phyloP scores from a whole-genome alignment of 1,140 invertebrate genomes.

The Aphelenchoides fujianensis region DNA sequence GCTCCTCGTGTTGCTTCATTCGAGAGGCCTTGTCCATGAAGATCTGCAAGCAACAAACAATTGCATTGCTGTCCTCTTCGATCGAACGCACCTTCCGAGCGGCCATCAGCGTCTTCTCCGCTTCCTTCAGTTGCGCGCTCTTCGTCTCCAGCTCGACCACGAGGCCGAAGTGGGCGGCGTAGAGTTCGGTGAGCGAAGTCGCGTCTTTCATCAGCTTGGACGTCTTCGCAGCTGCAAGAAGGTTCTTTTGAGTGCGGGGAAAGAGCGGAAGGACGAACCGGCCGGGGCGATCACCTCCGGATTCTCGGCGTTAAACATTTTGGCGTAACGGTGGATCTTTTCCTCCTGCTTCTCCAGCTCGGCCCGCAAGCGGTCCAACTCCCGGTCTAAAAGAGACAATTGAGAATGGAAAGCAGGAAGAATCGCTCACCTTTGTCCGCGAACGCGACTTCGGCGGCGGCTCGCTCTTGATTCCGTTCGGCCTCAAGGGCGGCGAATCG shows the following conservation, averaged over 20 bases:
- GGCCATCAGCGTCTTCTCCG: neutral
- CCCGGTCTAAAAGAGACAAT: slow-evolving; percentile 6
- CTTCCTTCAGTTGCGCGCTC: neutral
- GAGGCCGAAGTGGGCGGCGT: slow-evolving; percentile 8
- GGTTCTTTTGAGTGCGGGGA: too few species aligned
- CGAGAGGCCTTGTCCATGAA: neutral
- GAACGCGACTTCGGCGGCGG: neutral
- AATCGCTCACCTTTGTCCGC: neutral
- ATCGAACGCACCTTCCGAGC: neutral
- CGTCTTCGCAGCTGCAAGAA: neutral
- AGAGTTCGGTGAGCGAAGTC: slow-evolving; percentile 19
- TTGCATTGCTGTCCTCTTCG: neutral
- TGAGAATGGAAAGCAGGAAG: neutral
- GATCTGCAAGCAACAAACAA: neutral
- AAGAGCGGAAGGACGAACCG: too few species aligned
- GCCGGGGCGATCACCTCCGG: slow-evolving; percentile 2
- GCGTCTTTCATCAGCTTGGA: slow-evolving; percentile 15
- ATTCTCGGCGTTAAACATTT: slow-evolving; percentile 8
- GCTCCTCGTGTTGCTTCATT: neutral
- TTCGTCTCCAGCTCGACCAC: slow-evolving; percentile 11
- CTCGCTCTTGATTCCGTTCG: neutral
- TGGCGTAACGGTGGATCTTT: neutral
- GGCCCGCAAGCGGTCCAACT: neutral
- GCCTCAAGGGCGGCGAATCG: neutral
- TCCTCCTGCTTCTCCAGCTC: neutral